Evolutionary conservation across 2,888 invertebrate species (phyloP), one percentile per base, ranked within the genome.

Genomic region (Ormyrus pomaceus): DNA sequence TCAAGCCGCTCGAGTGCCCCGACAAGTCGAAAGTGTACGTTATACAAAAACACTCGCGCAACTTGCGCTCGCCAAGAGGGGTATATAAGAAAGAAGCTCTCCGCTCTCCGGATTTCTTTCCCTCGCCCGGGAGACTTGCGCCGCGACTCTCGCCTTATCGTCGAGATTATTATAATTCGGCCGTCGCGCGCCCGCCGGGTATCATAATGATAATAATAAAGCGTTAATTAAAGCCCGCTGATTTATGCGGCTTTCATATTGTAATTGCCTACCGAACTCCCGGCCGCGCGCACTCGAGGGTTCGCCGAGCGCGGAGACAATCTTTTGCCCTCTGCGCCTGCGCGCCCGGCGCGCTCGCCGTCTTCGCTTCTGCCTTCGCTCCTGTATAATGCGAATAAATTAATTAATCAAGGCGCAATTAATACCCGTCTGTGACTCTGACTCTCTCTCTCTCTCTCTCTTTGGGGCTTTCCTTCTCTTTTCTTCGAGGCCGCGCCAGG

Each of bases 161-260:
- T 81, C 78, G 80, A 79, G 73, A 80, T 79, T 81, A 83, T 82
- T 83, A 81, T 79, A 82, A 83, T 83, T 82, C 81, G 78, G 62
- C 64, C 65, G 19, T 75, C 53, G 19, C 1, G 59, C 59, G 68
- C 73, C 19, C 19, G 64, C 79, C 77, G 19, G 19, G 83, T 84
- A 86, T 86, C 86, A 86, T 87, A 87, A 89, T 89, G 88, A 89
- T 89, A 88, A 90, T 89, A 90, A 90, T 89, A 89, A 89, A 86
- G 88, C 88, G 88, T 88, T 89, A 89, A 90, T 89, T 89, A 89
- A 89, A 89, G 87, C 87, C 19, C 86, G 87, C 87, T 89, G 89
- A 90, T 89, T 90, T 89, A 89, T 87, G 87, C 85, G 89, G 88
- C 89, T 90, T 90, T 90, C 89, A 90, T 89, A 90, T 90, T 90